Percentiles rank a stretch among this genome's conserved stretches.
Conservation (phyloP, 2,113 vertebrate genomes). For the Proterorhinus semilunaris region DNA sequence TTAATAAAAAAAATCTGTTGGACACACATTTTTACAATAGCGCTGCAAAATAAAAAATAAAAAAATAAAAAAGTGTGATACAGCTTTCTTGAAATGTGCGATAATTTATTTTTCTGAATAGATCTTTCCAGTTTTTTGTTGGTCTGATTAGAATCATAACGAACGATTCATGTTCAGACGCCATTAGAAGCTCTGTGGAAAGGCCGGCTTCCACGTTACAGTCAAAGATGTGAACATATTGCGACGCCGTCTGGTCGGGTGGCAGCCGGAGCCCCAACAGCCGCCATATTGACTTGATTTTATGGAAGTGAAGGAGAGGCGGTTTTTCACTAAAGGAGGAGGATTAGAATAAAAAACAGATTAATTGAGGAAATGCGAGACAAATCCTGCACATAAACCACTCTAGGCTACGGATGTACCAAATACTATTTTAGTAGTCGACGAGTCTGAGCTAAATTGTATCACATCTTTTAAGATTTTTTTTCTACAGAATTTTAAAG, state of each 20-base stretch:
- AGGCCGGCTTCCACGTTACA: slow-evolving; percentile 34
- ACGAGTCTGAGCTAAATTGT: no score
- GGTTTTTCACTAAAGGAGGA: slow-evolving; percentile 3
- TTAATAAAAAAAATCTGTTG: no score
- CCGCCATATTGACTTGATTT: background rate
- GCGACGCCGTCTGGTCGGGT: slow-evolving; percentile 36
- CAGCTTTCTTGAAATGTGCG: no score
- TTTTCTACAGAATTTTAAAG: no score
- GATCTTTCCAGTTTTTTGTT: background rate
- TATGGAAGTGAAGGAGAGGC: slow-evolving; percentile 15
- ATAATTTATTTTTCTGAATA: background rate
- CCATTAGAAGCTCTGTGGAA: slow-evolving; percentile 7
- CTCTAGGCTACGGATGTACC: background rate
- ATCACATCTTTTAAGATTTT: no score
- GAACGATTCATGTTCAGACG: slow-evolving; percentile 15
- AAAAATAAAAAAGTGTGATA: no score
- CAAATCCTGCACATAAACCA: background rate
- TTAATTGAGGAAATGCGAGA: slow-evolving; percentile 15
- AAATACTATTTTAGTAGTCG: no score
- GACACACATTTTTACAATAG: no score
- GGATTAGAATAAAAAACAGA: slow-evolving; percentile 14
- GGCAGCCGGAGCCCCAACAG: slow-evolving; percentile 9
- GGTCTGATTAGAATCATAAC: slow-evolving; percentile 22
- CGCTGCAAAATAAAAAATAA: no score
- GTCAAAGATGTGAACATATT: slow-evolving; percentile 49